These are phyloP conservation scores for Leptura quadrifasciata DNA, from an alignment of 2,888 invertebrate species.

Conservation along the genomic window DNA sequence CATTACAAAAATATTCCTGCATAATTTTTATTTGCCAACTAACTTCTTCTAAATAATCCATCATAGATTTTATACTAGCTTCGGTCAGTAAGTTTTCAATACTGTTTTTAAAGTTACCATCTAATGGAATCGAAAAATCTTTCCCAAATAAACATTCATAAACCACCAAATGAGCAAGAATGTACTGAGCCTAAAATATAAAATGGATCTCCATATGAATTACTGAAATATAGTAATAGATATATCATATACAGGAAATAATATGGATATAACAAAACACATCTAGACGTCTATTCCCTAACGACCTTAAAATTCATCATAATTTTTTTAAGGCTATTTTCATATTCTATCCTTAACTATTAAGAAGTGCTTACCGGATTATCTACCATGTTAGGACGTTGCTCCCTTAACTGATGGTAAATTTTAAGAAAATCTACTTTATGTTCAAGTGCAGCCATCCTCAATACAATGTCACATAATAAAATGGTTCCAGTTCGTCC, in stretches of 20 bases:
- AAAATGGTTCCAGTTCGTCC: constrained; percentile 4
- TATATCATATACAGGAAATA: no score
- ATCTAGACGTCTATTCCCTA: no score
- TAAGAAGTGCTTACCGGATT: not conserved
- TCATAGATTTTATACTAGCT: not conserved
- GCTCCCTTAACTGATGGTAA: not conserved
- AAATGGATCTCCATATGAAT: no score
- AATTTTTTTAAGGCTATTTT: not conserved
- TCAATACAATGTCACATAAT: not conserved
- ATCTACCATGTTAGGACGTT: not conserved
- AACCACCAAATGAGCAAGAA: not conserved
- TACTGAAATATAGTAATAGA: no score
- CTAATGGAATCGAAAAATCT: not conserved
- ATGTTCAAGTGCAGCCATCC: not conserved
- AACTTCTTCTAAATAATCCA: not conserved
- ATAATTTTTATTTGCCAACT: constrained; percentile 1
- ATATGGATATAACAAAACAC: no score
- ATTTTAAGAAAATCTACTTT: not conserved
- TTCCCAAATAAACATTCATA: constrained; percentile 1
- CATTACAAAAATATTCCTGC: not conserved
- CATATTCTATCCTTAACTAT: not conserved
- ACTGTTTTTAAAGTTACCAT: not conserved
- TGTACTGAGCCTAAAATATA: not conserved
- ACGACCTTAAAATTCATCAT: no score
- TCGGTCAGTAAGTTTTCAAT: not conserved